Evolutionary conservation across 2,888 invertebrate species (phyloP), one percentile per base, ranked within the genome.

Genomic region (Cheilosia impressa): DNA sequence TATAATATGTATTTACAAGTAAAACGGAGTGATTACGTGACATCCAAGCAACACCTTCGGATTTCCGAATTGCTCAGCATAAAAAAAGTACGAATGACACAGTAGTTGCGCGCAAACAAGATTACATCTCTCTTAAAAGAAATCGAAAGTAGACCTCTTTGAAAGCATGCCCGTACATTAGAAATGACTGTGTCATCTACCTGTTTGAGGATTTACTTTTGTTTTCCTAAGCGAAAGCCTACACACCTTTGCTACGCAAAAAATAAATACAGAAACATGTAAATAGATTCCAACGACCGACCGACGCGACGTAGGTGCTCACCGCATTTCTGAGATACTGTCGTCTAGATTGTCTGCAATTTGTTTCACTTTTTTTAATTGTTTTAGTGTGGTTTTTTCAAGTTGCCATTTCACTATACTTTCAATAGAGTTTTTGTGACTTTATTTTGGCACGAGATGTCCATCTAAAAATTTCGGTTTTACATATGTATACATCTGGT

Each of bases 101-200:
- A 69, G 27, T 60, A 52, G 52, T 27, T 52, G 34, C 60, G 38
- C 66, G n/a, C 22, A 60, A 58, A 63, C 57, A 50, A 72, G 77
- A 72, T 77, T 72, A 73, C 68, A 45, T 73, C 62, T 31, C 31
- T 31, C 9, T 78, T 15, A 24, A 43, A 63, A 57, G 78, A 83
- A 83, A 83, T 62, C 45, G 78, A 83, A 83, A 83, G 83, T 77
- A 65, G 71, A 47, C 27, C 34, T 34, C 43, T 41, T 55, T n/a
- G 58, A 77, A 71, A 82, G 53, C 17, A 7, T 55, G 7, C n/a
- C n/a, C 38, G 38, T 22, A 55, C 53, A 72, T 68, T 78, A 66
- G 72, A 68, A 57, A 78, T 83, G 22, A 22, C 22, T 22, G 78
- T 63, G 68, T 83, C 83, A 78, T 62, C 66, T 83, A 73, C 80